Percentiles rank a stretch among this genome's conserved stretches.
phyloP scores from a whole-genome alignment of 2,797 vertebrate genomes.

The Eutrigla gurnardus region DNA sequence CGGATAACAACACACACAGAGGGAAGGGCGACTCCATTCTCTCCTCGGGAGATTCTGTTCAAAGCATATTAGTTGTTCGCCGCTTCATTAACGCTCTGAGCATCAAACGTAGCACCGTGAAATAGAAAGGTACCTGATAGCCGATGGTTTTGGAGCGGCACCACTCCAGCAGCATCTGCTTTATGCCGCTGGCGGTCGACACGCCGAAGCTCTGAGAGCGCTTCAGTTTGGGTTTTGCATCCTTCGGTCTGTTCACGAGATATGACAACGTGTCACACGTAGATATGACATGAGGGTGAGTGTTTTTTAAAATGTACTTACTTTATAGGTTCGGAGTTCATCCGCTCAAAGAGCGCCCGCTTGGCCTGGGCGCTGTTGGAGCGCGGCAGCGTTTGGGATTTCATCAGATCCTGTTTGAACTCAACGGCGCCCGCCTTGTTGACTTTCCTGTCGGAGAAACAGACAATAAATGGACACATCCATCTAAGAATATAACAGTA shows the following conservation, averaged over 20 bases:
- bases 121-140: constrained; percentile 87
- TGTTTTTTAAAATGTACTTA: constrained; percentile 51
- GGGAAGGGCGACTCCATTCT: too few species aligned
- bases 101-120: neutral
- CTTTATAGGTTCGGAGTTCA: constrained; percentile 87
- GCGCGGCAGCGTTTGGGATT: constrained; percentile 88
- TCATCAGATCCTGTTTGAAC: constrained; percentile 84
- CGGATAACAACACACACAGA: too few species aligned
- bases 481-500: neutral
- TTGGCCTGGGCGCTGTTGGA: constrained; percentile 86
- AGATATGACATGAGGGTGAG: neutral
- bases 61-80: neutral
- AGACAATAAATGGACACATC: neutral
- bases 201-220: constrained; percentile 93
- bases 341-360: constrained; percentile 89
- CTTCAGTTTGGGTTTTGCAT: constrained; percentile 90
- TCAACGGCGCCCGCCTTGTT: constrained; percentile 67
- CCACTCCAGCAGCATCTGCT: constrained; percentile 95
- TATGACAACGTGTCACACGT: neutral
- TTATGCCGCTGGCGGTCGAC: constrained; percentile 94
- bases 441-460: constrained; percentile 50
- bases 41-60: too few species aligned
- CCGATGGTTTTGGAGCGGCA: constrained; percentile 96
- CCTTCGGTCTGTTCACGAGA: constrained; percentile 67
- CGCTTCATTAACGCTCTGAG: neutral